Conservation (phyloP, 2,888 invertebrate species). For the Parnassius orleans region DNA sequence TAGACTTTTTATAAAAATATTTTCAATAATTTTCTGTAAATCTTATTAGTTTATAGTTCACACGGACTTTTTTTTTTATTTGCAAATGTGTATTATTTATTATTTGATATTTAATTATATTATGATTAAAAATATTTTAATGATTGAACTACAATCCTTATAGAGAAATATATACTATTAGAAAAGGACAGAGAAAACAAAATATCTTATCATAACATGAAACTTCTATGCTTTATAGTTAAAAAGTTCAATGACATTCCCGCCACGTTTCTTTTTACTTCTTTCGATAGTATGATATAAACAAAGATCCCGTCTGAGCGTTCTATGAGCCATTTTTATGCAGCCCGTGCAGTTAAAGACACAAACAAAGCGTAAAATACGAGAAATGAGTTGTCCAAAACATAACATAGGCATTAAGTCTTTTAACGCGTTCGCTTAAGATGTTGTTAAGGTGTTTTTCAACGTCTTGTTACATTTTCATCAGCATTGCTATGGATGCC, state of each 20-base stretch:
- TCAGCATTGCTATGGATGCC: conserved; percentile 18
- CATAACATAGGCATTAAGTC: conserved; percentile 41
- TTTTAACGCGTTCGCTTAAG: conserved; percentile 43
- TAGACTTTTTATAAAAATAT: too few relatives aligned
- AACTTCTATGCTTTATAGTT: background rate
- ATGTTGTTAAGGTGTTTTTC: conserved; percentile 43
- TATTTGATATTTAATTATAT: too few relatives aligned
- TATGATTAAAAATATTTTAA: too few relatives aligned
- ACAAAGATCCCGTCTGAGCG: conserved; percentile 9
- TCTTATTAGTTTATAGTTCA: too few relatives aligned
- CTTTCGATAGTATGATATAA: conserved; percentile 10
- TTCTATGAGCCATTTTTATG: conserved; percentile 19
- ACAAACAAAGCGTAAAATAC: conserved; percentile 29
- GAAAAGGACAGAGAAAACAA: too few relatives aligned
- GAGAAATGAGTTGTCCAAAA: conserved; percentile 41
- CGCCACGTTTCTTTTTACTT: conserved; percentile 9
- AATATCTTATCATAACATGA: too few relatives aligned
- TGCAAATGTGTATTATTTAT: too few relatives aligned
- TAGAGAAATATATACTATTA: too few relatives aligned
- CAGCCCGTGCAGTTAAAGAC: conserved; percentile 15
- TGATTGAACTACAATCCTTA: too few relatives aligned
- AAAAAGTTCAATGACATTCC: conserved; percentile 17
- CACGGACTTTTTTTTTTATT: too few relatives aligned
- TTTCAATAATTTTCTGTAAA: too few relatives aligned
- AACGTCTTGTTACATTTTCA: conserved; percentile 40